Evolutionary conservation across 1,140 invertebrate genomes (phyloP).

Genomic region (Eumaeus atala): DNA sequence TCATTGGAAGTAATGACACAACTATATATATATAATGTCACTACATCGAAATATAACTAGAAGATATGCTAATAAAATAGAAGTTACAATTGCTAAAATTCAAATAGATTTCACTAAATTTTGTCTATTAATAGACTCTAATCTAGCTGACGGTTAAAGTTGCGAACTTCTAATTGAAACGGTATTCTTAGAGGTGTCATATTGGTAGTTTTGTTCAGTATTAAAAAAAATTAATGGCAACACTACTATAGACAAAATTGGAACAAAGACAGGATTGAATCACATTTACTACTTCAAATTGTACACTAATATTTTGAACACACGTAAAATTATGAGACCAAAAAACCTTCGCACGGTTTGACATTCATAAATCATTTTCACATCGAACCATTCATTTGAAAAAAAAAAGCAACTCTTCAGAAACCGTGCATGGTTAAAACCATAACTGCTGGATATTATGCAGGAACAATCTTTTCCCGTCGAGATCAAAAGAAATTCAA

Average conservation of each 20-base stretch:
- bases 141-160: too few species aligned
- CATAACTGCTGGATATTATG: neutral
- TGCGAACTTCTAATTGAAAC: too few species aligned
- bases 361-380: too few species aligned
- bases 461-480: neutral
- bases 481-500: slow-evolving; percentile 7
- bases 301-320: slow-evolving; percentile 23
- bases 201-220: too few species aligned
- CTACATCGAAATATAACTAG: slow-evolving; percentile 30
- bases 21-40: neutral
- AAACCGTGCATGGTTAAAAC: slow-evolving; percentile 1
- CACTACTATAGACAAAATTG: neutral
- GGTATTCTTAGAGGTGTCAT: too few species aligned
- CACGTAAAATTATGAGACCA: slow-evolving; percentile 20
- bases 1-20: neutral
- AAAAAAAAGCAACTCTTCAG: neutral
- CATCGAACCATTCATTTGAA: neutral
- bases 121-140: too few species aligned
- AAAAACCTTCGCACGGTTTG: neutral
- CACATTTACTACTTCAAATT: slow-evolving; percentile 15
- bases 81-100: slow-evolving; percentile 16
- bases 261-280: neutral
- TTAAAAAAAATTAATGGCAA: neutral
- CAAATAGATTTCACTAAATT: neutral
- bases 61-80: slow-evolving; percentile 34